These are phyloP conservation scores for Procavia capensis DNA, from an alignment of 2,113 vertebrate genomes.

Conservation along the genomic window DNA sequence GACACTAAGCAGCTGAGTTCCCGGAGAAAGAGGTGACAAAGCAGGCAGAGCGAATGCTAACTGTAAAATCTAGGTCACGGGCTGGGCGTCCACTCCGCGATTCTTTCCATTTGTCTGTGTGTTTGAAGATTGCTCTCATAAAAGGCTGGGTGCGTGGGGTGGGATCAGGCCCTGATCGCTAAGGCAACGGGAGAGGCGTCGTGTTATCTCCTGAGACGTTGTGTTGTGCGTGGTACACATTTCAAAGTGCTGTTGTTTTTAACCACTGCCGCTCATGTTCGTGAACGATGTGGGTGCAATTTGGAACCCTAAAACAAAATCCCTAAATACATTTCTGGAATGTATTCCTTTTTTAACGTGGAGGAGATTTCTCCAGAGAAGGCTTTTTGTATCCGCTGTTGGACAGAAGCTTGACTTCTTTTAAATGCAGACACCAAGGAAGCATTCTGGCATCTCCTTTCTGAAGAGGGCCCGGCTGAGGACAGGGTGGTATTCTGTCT, in stretches of 20 bases:
- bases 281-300: fast-evolving
- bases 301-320: not conserved
- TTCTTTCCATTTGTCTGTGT: not conserved
- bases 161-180: not conserved
- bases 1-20: not conserved
- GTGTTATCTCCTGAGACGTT: not conserved
- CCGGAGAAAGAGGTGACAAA: not conserved
- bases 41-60: fast-evolving
- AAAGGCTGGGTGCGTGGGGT: not conserved
- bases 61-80: fast-evolving
- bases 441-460: constrained; percentile 1
- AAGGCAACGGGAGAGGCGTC: not conserved
- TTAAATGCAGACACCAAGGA: constrained; percentile 2
- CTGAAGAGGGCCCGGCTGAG: constrained; percentile 56
- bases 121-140: not conserved
- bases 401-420: not conserved
- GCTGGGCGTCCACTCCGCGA: fast-evolving
- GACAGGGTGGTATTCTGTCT: constrained; percentile 68
- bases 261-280: no score
- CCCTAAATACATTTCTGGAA: not conserved
- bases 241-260: not conserved
- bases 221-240: not conserved
- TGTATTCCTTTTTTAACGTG: not conserved
- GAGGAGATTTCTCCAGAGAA: not conserved
- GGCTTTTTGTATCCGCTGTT: not conserved